A percentile compares a stretch with the other conserved stretches of the same genome.
Conservation (phyloP, 2,797 vertebrate species). For the Epinephelus malabaricus region DNA sequence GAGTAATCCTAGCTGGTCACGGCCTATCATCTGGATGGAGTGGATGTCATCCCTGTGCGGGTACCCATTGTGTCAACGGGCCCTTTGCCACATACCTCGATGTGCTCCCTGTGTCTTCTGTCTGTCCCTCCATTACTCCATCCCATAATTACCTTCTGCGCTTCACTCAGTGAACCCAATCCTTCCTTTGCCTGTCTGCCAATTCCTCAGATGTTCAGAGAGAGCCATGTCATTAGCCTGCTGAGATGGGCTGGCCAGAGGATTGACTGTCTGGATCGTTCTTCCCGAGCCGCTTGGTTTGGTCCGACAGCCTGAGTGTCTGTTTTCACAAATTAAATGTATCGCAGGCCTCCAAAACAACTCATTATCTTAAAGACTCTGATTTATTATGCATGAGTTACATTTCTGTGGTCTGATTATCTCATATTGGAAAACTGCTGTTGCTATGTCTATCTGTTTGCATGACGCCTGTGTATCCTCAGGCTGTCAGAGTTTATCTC, state of each 20-base stretch:
- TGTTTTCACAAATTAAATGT: conserved; percentile 48
- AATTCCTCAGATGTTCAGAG: conserved; percentile 79
- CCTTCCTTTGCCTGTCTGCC: conserved; percentile 76
- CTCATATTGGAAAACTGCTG: conserved; percentile 43
- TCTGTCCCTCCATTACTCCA: conserved; percentile 72
- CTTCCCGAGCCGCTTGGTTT: conserved; percentile 49
- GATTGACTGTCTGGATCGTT: conserved; percentile 66
- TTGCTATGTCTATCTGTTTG: conserved; percentile 51
- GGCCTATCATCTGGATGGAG: conserved; percentile 66
- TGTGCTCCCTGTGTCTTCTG: conserved; percentile 64
- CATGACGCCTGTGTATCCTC: conserved; percentile 69
- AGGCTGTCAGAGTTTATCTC: conserved; percentile 64
- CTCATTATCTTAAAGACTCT: conserved; percentile 16
- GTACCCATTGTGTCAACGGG: conserved; percentile 70
- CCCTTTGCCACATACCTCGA: conserved; percentile 70
- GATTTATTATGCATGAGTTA: conserved; percentile 46
- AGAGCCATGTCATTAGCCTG: conserved; percentile 76
- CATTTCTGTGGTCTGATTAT: conserved; percentile 57
- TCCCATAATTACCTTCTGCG: conserved; percentile 81
- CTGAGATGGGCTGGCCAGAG: conserved; percentile 59
- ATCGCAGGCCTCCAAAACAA: conserved; percentile 26
- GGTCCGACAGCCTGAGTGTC: conserved; percentile 17
- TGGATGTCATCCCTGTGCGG: conserved; percentile 69
- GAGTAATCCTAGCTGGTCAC: conserved; percentile 75
- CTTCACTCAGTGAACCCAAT: conserved; percentile 73